Evolutionary conservation across 2,113 vertebrate genomes (phyloP).

Genomic region (Apteryx mantelli): DNA sequence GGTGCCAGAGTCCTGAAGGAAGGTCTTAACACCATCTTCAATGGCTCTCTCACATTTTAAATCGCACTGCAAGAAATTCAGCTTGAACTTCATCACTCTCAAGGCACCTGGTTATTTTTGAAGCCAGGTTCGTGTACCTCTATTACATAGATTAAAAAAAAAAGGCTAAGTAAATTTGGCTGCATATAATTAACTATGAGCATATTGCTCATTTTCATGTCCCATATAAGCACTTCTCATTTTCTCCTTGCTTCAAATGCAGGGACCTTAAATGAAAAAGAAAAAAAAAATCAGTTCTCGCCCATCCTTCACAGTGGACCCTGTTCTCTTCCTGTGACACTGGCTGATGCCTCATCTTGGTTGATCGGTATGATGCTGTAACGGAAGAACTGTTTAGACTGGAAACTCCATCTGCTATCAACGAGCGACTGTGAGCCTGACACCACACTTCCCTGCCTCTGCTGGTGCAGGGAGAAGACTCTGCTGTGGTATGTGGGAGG

Average conservation of each 20-base stretch:
- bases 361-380: neutral
- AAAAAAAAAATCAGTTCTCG: neutral
- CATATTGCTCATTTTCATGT: neutral
- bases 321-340: neutral
- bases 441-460: neutral
- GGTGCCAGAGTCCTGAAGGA: slow-evolving; percentile 18
- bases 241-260: neutral
- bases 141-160: slow-evolving; percentile 24
- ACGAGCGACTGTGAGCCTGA: neutral
- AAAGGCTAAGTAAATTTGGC: neutral
- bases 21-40: neutral
- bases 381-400: neutral
- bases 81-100: neutral
- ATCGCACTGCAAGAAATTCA: neutral
- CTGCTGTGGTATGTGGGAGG: neutral
- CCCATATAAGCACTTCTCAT: neutral
- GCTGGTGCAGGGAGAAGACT: neutral
- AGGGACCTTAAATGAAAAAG: neutral
- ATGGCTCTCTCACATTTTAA: slow-evolving; percentile 1
- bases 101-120: neutral
- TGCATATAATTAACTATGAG: neutral
- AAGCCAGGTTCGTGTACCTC: neutral
- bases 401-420: neutral
- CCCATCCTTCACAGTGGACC: neutral
- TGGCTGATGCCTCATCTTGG: neutral